Conservation (phyloP, 1,140 invertebrate genomes). For the Zaprionus capensis region DNA sequence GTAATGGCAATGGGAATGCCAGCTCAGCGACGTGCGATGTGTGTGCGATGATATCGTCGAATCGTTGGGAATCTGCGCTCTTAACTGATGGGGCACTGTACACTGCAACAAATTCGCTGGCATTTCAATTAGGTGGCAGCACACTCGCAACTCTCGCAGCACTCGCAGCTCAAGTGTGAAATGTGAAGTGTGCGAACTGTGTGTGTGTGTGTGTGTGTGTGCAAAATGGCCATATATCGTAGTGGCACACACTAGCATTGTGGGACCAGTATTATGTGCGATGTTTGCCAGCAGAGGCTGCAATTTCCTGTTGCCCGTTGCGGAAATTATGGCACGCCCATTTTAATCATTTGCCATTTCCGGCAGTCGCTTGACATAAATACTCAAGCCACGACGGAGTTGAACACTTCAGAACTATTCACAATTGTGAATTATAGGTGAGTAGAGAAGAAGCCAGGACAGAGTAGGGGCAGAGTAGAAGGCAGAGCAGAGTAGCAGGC, state of each 20-base stretch:
- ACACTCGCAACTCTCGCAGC: not conserved
- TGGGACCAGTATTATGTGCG: slow-evolving; percentile 23
- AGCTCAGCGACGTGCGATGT: slow-evolving; percentile 15
- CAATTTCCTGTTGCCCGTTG: slow-evolving; percentile 69
- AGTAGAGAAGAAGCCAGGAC: not conserved
- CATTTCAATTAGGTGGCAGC: slow-evolving; percentile 37
- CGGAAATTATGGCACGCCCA: slow-evolving; percentile 81
- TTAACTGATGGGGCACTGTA: slow-evolving; percentile 11
- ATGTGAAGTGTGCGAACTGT: slow-evolving; percentile 21
- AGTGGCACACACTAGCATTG: not conserved
- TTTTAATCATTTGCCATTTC: slow-evolving; percentile 80
- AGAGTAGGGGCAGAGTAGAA: not conserved
- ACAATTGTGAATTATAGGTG: slow-evolving; percentile 14
- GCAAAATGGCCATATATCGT: slow-evolving; percentile 27
- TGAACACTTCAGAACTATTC: slow-evolving; percentile 22
- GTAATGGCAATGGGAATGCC: slow-evolving; percentile 15
- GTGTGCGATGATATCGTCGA: slow-evolving; percentile 28
- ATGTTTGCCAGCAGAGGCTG: slow-evolving; percentile 41
- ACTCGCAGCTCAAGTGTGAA: slow-evolving; percentile 13
- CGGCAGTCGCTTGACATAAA: slow-evolving; percentile 55
- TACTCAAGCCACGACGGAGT: slow-evolving; percentile 18
- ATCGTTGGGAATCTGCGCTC: slow-evolving; percentile 15
- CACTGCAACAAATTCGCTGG: slow-evolving; percentile 19
- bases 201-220: not conserved
- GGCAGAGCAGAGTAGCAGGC: not conserved